Evolutionary conservation across 2,113 vertebrate genomes (phyloP).

Genomic region (Sinocyclocheilus maitianheensis): DNA sequence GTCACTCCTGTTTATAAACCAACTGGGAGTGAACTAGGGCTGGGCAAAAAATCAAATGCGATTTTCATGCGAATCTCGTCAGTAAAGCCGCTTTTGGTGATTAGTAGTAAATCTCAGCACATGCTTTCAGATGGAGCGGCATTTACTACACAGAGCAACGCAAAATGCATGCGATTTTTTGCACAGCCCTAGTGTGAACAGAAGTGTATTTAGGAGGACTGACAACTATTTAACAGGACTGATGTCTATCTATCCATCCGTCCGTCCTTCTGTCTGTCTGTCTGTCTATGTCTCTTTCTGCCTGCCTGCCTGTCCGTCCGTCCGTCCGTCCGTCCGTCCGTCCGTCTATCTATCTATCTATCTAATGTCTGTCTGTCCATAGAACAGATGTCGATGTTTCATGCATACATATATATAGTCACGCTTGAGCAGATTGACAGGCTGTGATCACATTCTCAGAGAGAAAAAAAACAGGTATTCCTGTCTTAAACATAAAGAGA

Average conservation of each 20-base stretch:
- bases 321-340: background rate
- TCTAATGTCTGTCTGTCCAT: background rate
- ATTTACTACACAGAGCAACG: too few relatives aligned
- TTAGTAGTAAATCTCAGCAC: too few relatives aligned
- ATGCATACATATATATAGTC: background rate
- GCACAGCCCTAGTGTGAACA: background rate
- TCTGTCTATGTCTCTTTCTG: background rate
- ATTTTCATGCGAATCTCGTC: too few relatives aligned
- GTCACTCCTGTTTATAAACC: background rate
- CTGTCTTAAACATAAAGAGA: constrained; percentile 3
- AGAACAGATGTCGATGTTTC: background rate
- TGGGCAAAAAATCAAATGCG: too few relatives aligned
- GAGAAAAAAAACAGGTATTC: background rate
- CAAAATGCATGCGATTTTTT: too few relatives aligned
- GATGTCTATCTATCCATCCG: background rate
- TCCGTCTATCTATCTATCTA: background rate
- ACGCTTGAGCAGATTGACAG: background rate
- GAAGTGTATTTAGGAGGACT: background rate
- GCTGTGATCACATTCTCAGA: constrained; percentile 1
- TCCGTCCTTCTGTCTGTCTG: background rate
- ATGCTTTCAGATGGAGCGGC: too few relatives aligned
- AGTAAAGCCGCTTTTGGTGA: too few relatives aligned
- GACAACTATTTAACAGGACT: too few relatives aligned
- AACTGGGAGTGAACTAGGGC: background rate
- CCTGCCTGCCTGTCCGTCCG: too few relatives aligned